phyloP scores from a whole-genome alignment of 1,140 invertebrate species.

The Zaprionus kolodkinae region DNA sequence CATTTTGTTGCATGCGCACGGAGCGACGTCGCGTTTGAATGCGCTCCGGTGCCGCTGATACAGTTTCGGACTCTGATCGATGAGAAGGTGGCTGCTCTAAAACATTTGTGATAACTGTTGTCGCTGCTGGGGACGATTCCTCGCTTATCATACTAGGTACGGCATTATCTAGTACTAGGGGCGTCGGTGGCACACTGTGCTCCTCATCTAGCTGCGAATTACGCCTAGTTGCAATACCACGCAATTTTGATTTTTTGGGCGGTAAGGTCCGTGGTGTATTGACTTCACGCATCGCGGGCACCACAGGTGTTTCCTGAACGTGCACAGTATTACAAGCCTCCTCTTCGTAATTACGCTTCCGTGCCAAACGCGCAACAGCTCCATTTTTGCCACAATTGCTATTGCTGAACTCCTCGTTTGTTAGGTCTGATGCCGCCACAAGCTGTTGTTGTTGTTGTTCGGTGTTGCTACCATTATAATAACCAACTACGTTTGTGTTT shows the following conservation, averaged over 20 bases:
- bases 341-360: constrained; percentile 79
- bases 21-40: constrained; percentile 78
- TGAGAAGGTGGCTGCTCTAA: not conserved
- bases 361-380: constrained; percentile 55
- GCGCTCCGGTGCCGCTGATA: constrained; percentile 49
- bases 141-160: constrained; percentile 79
- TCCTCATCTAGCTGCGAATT: constrained; percentile 87
- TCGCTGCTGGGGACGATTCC: constrained; percentile 35
- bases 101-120: constrained; percentile 2
- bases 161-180: constrained; percentile 65
- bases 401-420: constrained; percentile 51
- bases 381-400: constrained; percentile 53
- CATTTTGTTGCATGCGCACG: constrained; percentile 79
- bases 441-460: constrained; percentile 41
- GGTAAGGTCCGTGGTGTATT: constrained; percentile 69
- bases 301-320: constrained; percentile 35
- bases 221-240: constrained; percentile 55
- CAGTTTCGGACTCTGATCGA: constrained; percentile 8
- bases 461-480: constrained; percentile 65
- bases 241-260: constrained; percentile 84
- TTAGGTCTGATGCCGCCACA: constrained; percentile 19
- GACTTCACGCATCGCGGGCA: constrained; percentile 53
- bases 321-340: constrained; percentile 9
- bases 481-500: constrained; percentile 38
- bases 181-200: constrained; percentile 84